Conservation (phyloP, 2,888 invertebrate species). For the Standfussiana lucernea region DNA sequence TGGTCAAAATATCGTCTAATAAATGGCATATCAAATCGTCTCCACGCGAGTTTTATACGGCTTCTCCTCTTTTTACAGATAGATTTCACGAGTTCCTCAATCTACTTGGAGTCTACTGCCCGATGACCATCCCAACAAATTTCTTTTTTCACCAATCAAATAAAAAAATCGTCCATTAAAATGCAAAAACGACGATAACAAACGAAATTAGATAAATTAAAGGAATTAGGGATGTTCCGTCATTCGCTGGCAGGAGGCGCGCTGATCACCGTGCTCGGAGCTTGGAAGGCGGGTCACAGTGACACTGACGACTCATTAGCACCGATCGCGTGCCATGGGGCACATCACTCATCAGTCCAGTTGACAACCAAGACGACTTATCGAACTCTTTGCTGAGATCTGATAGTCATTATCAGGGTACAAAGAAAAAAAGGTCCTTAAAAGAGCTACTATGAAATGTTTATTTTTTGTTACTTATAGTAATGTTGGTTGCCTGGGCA, state of each 20-base stretch:
- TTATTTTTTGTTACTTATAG: background rate
- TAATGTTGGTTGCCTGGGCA: background rate
- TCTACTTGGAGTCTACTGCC: background rate
- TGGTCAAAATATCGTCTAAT: background rate
- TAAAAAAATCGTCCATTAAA: constrained; percentile 25
- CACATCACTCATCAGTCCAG: constrained; percentile 53
- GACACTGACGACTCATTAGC: constrained; percentile 87
- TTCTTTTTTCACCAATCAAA: background rate
- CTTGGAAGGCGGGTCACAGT: constrained; percentile 70
- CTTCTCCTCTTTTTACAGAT: background rate
- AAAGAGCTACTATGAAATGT: background rate
- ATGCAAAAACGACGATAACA: constrained; percentile 29
- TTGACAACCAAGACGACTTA: constrained; percentile 38
- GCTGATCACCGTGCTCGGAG: constrained; percentile 65
- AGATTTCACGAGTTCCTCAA: background rate
- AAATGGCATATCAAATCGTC: background rate
- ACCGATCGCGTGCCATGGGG: constrained; percentile 60
- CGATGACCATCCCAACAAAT: background rate
- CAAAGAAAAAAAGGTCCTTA: background rate
- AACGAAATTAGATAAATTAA: constrained; percentile 72
- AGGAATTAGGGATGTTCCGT: constrained; percentile 68
- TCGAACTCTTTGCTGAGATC: constrained; percentile 37
- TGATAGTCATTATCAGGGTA: constrained; percentile 10
- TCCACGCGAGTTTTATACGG: background rate
- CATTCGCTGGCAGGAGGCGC: constrained; percentile 65